These are phyloP conservation scores for Hemichromis elongatus DNA, from an alignment of 2,113 vertebrate genomes.

Conservation along the genomic window DNA sequence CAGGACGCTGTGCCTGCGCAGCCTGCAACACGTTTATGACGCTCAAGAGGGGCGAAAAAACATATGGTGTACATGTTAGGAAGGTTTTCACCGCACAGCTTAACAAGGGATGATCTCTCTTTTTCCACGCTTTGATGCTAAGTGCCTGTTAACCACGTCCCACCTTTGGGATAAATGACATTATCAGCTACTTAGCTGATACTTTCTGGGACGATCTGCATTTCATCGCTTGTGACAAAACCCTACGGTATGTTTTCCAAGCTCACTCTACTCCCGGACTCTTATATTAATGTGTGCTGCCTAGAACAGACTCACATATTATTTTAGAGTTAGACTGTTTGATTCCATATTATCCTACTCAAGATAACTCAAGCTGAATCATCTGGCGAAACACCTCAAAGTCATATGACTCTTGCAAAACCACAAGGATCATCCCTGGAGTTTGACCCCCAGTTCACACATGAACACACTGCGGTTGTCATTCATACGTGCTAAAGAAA, in stretches of 20 bases:
- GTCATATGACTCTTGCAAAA: background rate
- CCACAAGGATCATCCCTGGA: background rate
- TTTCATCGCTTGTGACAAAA: slow-evolving; percentile 23
- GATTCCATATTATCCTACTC: background rate
- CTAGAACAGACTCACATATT: background rate
- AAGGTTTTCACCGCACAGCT: slow-evolving; percentile 18
- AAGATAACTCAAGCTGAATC: background rate
- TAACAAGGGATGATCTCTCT: slow-evolving; percentile 37
- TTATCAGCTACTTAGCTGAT: slow-evolving; percentile 49
- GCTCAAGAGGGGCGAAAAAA: slow-evolving; percentile 38
- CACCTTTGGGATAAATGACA: slow-evolving; percentile 45
- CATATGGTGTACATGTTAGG: slow-evolving; percentile 62
- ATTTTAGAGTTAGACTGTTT: background rate
- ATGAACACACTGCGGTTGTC: background rate
- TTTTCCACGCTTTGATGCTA: slow-evolving; percentile 49
- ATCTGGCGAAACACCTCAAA: background rate
- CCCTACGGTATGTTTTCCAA: background rate
- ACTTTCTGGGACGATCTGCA: slow-evolving; percentile 20
- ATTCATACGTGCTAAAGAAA: slow-evolving; percentile 14
- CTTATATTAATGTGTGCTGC: background rate
- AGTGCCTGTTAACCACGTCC: slow-evolving; percentile 38
- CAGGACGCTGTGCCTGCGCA: slow-evolving; percentile 43
- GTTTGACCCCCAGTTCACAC: background rate
- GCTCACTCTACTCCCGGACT: background rate
- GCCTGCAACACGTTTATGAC: slow-evolving; percentile 56